Evolutionary conservation across 2,888 invertebrate genomes (phyloP), one percentile per base, ranked within the genome.

Genomic region (Hemithea aestivaria): DNA sequence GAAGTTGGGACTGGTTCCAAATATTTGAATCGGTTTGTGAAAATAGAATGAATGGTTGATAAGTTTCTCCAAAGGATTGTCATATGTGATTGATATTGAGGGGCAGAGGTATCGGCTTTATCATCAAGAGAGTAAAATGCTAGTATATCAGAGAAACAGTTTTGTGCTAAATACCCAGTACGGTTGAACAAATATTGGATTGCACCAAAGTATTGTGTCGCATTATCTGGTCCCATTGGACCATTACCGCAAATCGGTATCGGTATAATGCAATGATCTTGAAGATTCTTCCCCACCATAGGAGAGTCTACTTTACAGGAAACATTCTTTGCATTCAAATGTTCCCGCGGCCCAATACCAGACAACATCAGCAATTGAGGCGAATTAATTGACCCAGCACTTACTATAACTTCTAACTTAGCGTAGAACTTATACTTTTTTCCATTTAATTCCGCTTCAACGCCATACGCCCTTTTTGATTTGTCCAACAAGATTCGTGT

Each of bases 131-230:
- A 62, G 50, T 50, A 74, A 50, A 72, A 73, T 9, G 67, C 59
- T 6, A 57, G 5, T 4, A 66, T 90, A 68, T 94, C 93, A 32
- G 89, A 78, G 7, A 89, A 82, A 1, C 71, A 77, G 2, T 68
- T 73, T 30, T 78, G 73, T 1, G 84, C 78, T 42, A 90, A 60
- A 6, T 73, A 72, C 0, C 90, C 93, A 8, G 59, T 81, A 7
- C 77, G 79, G 40, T 85, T 80, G 32, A 76, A 75, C 2, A 88
- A 61, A 59, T 90, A 93, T 1, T 81, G 44, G 2, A 83, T 63
- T 0, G 71, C 47, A 27, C 82, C 79, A 8, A 79, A 71, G 7
- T 72, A 32, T 20, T 36, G 26, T 10, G 72, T 59, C 0, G 56
- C 49, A 0, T 53, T 45, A 20, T 60, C 48, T 35, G 63, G 56